Base-by-base conservation (phyloP, 2,113 vertebrate genomes). In the Microtus pennsylvanicus region DNA sequence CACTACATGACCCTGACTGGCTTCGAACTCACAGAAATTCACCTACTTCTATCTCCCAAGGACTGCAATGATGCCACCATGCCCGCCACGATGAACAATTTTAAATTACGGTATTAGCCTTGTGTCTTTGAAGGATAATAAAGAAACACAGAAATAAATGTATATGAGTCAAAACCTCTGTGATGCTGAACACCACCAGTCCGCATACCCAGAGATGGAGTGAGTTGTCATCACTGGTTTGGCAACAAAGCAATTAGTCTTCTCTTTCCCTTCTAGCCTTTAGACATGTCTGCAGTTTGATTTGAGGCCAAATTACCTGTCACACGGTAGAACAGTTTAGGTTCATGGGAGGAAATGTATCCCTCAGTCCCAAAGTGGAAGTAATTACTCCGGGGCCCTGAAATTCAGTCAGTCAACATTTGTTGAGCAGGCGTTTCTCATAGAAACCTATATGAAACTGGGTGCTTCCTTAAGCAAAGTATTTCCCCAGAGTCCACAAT, bases 261-360 rank as follows among this genome's bases (percentile, higher is more conserved):
- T 87, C 61, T 77, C 11, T 28, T 61, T 47, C 47, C 12, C 17
- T 92, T 72, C 65, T 12, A 26, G 70, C n/a, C 50, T 65, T 80
- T 47, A 47, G 24, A 63, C 28, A 30, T 35, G 3, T 35, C 86
- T 89, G 42, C 58, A 26, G 80, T 92, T 87, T 21, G 35, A 77
- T 94, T 81, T 67, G 38, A 95, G 74, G 42, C 72, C 91, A 90
- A 90, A 94, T 89, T 89, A 82, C 86, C 77, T 92, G 74, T 95
- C 90, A 94, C 85, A 14, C 10, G 70, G 63, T 75, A 35, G 72
- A 93, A 92, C 7, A 72, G 85, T 91, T 89, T 80, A 85, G 76
- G 69, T 42, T 28, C 61, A 6, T 22, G 76, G 91, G 33, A 93
- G 87, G 50, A 96, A 89, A 94, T 82, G 33, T 69, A 33, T 52